Percentiles rank a stretch among this genome's conserved stretches.
These are phyloP conservation scores for Orbicella faveolata DNA, from an alignment of 64 coral and sea anemone species.

Conservation along the genomic window DNA sequence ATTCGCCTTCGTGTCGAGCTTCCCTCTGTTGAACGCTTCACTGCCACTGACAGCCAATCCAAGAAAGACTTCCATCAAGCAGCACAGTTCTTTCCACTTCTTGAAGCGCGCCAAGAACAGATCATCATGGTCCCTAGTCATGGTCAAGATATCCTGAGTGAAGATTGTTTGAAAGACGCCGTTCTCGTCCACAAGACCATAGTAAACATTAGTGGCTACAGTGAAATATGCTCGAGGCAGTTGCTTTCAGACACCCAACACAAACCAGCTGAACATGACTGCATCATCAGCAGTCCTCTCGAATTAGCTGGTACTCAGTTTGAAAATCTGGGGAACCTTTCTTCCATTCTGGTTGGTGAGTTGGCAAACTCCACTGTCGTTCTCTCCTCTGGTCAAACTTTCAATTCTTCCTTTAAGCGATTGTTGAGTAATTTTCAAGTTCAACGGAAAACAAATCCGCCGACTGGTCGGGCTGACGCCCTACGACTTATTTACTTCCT, in stretches of 20 bases:
- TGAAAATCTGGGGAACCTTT: neutral
- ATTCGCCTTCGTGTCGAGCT: neutral
- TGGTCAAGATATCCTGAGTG: neutral
- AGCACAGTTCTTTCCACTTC: neutral
- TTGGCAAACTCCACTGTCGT: neutral
- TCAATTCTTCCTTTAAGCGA: neutral
- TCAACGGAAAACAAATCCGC: neutral
- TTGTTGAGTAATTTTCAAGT: neutral
- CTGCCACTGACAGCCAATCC: neutral
- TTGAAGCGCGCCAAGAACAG: neutral
- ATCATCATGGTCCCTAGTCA: neutral
- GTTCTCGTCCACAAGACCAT: neutral
- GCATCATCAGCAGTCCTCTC: neutral
- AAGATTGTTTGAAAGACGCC: neutral
- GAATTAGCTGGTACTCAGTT: slow-evolving; percentile 12
- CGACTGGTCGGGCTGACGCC: neutral
- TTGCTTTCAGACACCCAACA: neutral
- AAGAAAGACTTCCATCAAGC: neutral
- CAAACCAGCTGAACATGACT: too few relatives aligned
- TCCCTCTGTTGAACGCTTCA: neutral
- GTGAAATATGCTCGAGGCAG: neutral
- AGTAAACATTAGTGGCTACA: neutral
- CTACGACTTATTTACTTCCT: neutral
- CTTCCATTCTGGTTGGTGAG: neutral
- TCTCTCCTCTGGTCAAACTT: neutral